These are phyloP conservation scores for Polyodon spathula DNA, from an alignment of 2,113 vertebrate genomes.

Conservation along the genomic window DNA sequence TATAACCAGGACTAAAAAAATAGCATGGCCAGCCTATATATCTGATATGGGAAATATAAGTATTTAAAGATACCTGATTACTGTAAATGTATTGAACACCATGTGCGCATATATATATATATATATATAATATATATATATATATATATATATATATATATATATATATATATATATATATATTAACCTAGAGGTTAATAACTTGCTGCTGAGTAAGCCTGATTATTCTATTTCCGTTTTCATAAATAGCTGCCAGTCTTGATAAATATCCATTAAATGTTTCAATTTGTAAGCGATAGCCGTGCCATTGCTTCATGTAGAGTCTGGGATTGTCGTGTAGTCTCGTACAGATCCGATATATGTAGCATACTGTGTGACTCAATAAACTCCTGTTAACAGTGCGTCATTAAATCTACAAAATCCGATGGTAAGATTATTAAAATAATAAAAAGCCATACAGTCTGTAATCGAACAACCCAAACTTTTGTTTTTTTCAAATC, in stretches of 20 bases:
- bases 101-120: no score
- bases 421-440: background rate
- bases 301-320: no score
- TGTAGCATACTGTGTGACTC: conserved; percentile 3
- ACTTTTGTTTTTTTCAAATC: no score
- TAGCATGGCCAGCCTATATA: background rate
- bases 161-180: no score
- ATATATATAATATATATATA: no score
- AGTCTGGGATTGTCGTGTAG: background rate
- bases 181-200: no score
- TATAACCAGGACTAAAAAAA: background rate
- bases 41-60: no score
- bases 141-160: no score
- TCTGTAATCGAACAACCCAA: no score
- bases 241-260: background rate
- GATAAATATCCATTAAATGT: background rate
- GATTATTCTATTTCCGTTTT: background rate
- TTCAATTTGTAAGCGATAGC: background rate
- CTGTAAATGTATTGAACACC: no score
- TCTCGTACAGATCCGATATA: conserved; percentile 1
- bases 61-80: background rate
- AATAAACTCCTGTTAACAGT: conserved; percentile 4
- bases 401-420: conserved; percentile 1
- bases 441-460: background rate
- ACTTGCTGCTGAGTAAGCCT: background rate